Evolutionary conservation across 2,797 vertebrate genomes (phyloP).

Genomic region (Ctenopoma multispine): DNA sequence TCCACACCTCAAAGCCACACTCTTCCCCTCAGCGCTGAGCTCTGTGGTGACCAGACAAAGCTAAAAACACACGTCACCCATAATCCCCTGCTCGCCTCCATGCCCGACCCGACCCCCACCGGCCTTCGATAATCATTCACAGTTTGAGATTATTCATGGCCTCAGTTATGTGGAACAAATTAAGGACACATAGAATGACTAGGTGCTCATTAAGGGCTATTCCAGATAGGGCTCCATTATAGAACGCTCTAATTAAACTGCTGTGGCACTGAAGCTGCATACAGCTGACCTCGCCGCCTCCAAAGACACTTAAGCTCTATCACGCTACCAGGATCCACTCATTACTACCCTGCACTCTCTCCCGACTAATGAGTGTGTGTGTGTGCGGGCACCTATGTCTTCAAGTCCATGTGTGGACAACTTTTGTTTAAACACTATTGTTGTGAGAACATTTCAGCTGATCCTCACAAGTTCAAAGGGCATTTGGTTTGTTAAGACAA

Average conservation of each 20-base stretch:
- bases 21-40: background rate
- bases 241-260: slow-evolving; percentile 71
- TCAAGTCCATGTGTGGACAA: too few relatives aligned
- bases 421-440: too few relatives aligned
- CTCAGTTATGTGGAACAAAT: slow-evolving; percentile 68
- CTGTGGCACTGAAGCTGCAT: slow-evolving; percentile 55
- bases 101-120: background rate
- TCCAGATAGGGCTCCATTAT: slow-evolving; percentile 58
- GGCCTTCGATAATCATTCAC: slow-evolving; percentile 51
- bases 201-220: slow-evolving; percentile 65
- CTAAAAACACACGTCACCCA: slow-evolving; percentile 16
- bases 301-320: slow-evolving; percentile 58
- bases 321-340: slow-evolving; percentile 56
- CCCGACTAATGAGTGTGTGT: slow-evolving; percentile 43
- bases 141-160: slow-evolving; percentile 60
- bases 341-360: slow-evolving; percentile 49
- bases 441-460: too few relatives aligned
- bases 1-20: slow-evolving; percentile 20
- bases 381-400: background rate
- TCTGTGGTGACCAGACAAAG: background rate
- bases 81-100: slow-evolving; percentile 7
- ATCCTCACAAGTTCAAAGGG: too few relatives aligned
- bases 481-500: too few relatives aligned
- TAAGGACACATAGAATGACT: slow-evolving; percentile 59
- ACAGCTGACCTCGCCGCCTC: slow-evolving; percentile 58